Base-by-base conservation (phyloP, 2,888 invertebrate genomes). In the Drosophila pegasa region DNA sequence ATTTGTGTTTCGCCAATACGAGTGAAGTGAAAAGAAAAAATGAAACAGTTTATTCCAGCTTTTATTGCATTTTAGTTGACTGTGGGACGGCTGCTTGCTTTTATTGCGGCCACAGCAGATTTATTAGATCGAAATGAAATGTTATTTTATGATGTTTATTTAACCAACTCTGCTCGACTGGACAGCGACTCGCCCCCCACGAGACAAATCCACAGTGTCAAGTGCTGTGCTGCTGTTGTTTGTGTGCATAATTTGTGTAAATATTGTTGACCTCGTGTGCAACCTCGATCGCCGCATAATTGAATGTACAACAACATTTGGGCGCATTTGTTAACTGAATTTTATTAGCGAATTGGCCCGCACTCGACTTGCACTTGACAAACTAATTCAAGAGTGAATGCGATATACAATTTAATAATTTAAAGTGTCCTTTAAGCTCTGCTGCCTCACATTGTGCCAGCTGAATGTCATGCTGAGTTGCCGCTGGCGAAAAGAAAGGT, bases 111-210 rank as follows among this genome's bases (percentile, higher is more conserved):
- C 59, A 73, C 71, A 62, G 48, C 68, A 80, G 87, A 83, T 85
- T 85, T 88, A 84, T 86, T 80, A 77, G 74, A 60, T 71, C 64
- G 62, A 74, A 64, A 79, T 76, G 72, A 88, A 86, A 88, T 84
- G 75, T 80, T 86, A 75, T 80, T 88, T 84, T 69, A 78, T 73
- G 85, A 59, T 75, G 69, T 86, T 87, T 80, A 80, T 81, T 78
- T 71, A 70, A 64, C 45, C 58, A 55, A 63, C 64, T 43, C 47
- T 18, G 20, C 43, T 50, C 67, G 27, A 63, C 41, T 64, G 25
- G 18, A 20, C 47, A 20, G 5, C 7, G 40, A 6, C 33, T 52
- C 25, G 35, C 27, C 12, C 40, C 69, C 60, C 57, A 18, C 27
- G n/a, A 63, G 62, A 57, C 61, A 66, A 43, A 47, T 45, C 40